Evolutionary conservation across 2,797 vertebrate genomes (phyloP).

Genomic region (Schizothorax lantsangensis): DNA sequence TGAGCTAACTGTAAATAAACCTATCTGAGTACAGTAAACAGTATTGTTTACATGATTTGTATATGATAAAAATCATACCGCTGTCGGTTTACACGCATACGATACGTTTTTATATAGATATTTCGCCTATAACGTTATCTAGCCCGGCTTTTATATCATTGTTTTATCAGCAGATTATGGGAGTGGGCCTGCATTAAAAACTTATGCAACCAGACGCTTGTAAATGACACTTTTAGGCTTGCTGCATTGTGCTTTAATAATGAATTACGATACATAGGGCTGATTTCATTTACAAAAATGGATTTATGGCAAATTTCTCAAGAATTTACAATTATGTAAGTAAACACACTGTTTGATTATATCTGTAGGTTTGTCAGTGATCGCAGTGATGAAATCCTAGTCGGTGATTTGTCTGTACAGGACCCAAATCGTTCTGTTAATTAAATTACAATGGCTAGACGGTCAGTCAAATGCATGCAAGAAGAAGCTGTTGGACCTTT

Average conservation of each 20-base stretch:
- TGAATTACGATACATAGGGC: too few species aligned
- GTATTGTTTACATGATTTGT: neutral
- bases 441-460: neutral
- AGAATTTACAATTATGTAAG: neutral
- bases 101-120: neutral
- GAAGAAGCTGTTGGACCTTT: neutral
- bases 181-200: conserved; percentile 37
- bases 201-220: conserved; percentile 7
- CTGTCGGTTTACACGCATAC: neutral
- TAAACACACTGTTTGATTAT: neutral
- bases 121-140: neutral
- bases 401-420: neutral
- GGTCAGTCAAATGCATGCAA: neutral
- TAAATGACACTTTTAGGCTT: neutral
- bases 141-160: neutral
- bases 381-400: neutral
- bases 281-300: neutral
- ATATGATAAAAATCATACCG: neutral
- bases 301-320: neutral
- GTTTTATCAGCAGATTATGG: conserved; percentile 22
- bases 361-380: neutral
- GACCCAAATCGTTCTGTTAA: neutral
- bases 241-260: neutral
- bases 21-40: neutral
- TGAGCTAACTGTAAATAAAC: conserved; percentile 34